A percentile compares a stretch with the other conserved stretches of the same genome.
phyloP scores from a whole-genome alignment of 2,797 vertebrate species.

The Lepus townsendii region DNA sequence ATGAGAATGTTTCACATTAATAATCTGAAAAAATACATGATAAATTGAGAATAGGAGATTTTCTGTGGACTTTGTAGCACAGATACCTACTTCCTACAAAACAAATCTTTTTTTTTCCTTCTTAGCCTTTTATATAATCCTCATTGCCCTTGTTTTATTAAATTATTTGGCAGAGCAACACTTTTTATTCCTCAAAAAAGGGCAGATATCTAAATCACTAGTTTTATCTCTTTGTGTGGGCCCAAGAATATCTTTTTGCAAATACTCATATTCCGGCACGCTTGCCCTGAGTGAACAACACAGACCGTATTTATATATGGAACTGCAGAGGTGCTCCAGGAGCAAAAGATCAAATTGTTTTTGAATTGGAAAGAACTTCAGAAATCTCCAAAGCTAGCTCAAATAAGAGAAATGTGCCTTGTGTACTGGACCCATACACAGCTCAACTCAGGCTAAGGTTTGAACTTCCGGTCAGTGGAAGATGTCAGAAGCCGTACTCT shows the following conservation, averaged over 20 bases:
- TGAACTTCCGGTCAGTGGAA: background rate
- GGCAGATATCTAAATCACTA: background rate
- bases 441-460: background rate
- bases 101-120: slow-evolving; percentile 4
- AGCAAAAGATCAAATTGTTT: background rate
- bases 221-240: slow-evolving; percentile 21
- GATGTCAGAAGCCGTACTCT: background rate
- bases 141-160: slow-evolving; percentile 32
- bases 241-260: background rate
- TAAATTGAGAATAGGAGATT: background rate
- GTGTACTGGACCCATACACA: rapidly evolving
- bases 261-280: background rate
- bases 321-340: background rate
- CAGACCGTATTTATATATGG: background rate
- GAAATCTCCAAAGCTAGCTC: background rate
- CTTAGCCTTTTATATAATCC: slow-evolving; percentile 47
- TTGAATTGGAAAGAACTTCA: background rate
- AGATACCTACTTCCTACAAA: slow-evolving; percentile 41
- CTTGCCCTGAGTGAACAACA: background rate
- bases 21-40: slow-evolving; percentile 35
- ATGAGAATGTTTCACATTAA: slow-evolving; percentile 46
- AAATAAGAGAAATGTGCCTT: background rate
- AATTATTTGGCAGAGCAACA: background rate
- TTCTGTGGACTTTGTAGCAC: background rate
- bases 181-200: background rate